A percentile compares a stretch with the other conserved stretches of the same genome.
Conservation (phyloP, 2,113 vertebrate species). For the Eidolon helvum region DNA sequence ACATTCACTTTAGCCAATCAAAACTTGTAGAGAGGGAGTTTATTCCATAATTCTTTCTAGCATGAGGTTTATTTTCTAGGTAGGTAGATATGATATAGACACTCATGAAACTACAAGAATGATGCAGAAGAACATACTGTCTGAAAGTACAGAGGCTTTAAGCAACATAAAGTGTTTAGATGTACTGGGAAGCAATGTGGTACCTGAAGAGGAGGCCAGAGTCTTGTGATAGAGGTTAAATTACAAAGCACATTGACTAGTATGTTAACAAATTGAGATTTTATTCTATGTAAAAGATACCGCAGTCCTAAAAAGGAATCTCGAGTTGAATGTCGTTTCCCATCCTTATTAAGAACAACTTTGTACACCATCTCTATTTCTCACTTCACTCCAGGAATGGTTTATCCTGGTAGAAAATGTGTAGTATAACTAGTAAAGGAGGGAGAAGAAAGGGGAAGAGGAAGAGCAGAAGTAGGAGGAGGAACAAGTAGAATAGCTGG, state of each 20-base stretch:
- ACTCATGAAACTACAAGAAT: background rate
- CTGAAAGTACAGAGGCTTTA: background rate
- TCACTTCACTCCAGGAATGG: background rate
- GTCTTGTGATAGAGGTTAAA: background rate
- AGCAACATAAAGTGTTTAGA: background rate
- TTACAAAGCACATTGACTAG: background rate
- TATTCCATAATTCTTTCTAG: background rate
- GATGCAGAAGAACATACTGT: background rate
- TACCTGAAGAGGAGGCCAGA: background rate
- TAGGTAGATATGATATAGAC: background rate
- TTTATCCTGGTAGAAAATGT: background rate
- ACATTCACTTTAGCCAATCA: background rate
- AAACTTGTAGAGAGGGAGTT: background rate
- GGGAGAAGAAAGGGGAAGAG: background rate
- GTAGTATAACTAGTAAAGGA: background rate
- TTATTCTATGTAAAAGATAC: background rate
- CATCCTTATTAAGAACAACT: background rate
- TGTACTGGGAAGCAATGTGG: background rate
- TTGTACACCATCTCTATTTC: background rate
- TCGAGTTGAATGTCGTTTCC: background rate
- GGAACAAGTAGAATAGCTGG: background rate
- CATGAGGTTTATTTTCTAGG: background rate
- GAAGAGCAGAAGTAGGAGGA: rapidly evolving
- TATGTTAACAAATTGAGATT: background rate
- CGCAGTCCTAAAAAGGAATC: background rate